Conservation (phyloP, 2,888 invertebrate species). For the Sepioteuthis lessoniana region DNA sequence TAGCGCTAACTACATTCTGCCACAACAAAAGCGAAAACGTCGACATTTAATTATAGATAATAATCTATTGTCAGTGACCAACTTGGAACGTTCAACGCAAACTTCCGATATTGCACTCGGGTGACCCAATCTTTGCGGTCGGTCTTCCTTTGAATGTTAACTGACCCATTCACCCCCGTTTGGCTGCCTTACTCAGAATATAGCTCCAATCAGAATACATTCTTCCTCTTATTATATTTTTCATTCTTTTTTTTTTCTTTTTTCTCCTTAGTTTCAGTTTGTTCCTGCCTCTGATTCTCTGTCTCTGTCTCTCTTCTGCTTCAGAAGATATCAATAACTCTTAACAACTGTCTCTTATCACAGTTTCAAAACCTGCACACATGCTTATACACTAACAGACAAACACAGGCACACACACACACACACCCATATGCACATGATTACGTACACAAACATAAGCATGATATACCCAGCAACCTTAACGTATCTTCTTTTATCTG, state of each 20-base stretch:
- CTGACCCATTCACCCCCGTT: slow-evolving; percentile 1
- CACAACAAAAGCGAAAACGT: slow-evolving; percentile 12
- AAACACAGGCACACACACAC: no score
- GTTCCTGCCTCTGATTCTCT: no score
- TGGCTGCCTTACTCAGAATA: neutral
- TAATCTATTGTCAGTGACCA: slow-evolving; percentile 9
- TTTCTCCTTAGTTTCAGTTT: neutral
- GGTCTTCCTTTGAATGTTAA: neutral
- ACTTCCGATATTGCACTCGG: slow-evolving; percentile 20
- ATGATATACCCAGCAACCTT: no score
- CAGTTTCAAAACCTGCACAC: neutral
- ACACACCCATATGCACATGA: no score
- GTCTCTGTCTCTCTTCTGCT: neutral
- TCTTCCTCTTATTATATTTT: neutral
- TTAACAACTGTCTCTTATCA: neutral
- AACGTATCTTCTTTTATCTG: no score
- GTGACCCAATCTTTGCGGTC: slow-evolving; percentile 33
- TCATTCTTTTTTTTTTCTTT: neutral
- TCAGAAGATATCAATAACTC: neutral
- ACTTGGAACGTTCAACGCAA: slow-evolving; percentile 16
- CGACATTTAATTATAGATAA: neutral
- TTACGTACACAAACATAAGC: no score
- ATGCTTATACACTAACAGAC: neutral
- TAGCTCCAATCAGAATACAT: neutral
- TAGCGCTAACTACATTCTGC: slow-evolving; percentile 18